Base-by-base conservation (phyloP, 1,140 invertebrate species). In the Oryctes rhinoceros region DNA sequence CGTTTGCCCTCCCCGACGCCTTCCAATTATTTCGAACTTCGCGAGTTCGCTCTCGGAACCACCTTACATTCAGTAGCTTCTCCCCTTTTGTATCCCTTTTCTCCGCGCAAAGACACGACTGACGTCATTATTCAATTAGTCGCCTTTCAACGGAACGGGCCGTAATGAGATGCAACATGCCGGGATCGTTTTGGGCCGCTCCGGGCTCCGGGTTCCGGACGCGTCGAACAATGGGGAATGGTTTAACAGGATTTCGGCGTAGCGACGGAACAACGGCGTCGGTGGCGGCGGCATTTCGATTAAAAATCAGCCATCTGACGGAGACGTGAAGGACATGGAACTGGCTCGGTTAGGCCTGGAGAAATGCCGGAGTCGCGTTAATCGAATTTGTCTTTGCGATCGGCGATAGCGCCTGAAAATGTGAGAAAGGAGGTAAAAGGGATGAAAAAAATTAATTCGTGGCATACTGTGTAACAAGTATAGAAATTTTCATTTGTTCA, bases 111-210 rank as follows among this genome's bases (percentile, higher is more conserved):
- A 59, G 53, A 59, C 53, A 59, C 53, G 53, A n/a, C 53, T 59
- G 53, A 59, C 53, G 53, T 59, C 53, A 59, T 59, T 59, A 59
- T 59, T 59, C 53, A 59, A 59, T 59, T 59, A 59, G 53, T 15
- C 53, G 53, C 53, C 15, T 59, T 59, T 18, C 5, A 59, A 6
- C 15, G 53, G 18, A 59, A n/a, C 15, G 13, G 15, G 15, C 18
- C 53, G 53, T 59, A 59, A 59, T 59, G 53, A 59, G 53, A 59
- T 59, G 53, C 53, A 59, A 59, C 53, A 59, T 15, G 15, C 53
- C 53, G 15, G 53, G 53, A 59, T 59, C 13, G 53, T 59, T 53
- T 18, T 18, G 53, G 39, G 9, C 39, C 39, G 39, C 39, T 44
- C 53, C 53, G 53, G 53, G 53, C 53, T 59, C 49, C 53, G 53